Base-by-base conservation (phyloP, 2,113 vertebrate genomes). In the human region DNA sequence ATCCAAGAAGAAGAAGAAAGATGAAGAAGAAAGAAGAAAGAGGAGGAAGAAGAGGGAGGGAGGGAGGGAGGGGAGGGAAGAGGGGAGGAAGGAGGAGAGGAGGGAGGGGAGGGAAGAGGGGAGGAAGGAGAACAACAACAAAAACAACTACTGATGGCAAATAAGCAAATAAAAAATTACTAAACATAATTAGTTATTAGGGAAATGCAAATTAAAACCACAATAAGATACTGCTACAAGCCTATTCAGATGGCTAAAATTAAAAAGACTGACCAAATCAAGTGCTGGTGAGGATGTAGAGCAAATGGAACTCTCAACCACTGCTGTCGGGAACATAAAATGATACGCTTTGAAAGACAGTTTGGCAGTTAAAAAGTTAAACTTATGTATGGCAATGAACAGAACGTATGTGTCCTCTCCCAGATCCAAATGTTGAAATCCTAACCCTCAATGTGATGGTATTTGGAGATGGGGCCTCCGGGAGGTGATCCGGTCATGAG, bases 211-310 rank as follows among this genome's bases (percentile, higher is more conserved):
- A 83, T 22, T 40, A 32, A 55, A 75, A 12, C 30, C 22, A 1
- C 2, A 4, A 0, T 1, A 5, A 30, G 35, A 45, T 1, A 25
- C 8, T 0, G 6, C 2, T 0, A 1, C 9, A 8, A 20, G 3
- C 35, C 73, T 59, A 5, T 18, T 45, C 43, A 8, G 32, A 40
- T 0, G 2, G 40, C 48, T 7, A 13, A 0, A 6, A 14, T 7
- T 1, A 10, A 17, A 4, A 30, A 17, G 9, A 23, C 17, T 1
- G 38, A 57, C 45, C 14, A 2, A 25, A 38, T 1, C 45, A 6
- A 48, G 27, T 16, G 20, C 1, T 35, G 83, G 27, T 3, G 2
- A 40, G 14, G 38, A 9, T 0, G 0, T 0, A 25, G n/a, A 5
- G 52, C 22, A 4, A 30, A 8, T 0, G 5, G 66, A 10, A 6